These are phyloP conservation scores for Candoia aspera DNA, from an alignment of 2,113 vertebrate genomes.

Conservation along the genomic window DNA sequence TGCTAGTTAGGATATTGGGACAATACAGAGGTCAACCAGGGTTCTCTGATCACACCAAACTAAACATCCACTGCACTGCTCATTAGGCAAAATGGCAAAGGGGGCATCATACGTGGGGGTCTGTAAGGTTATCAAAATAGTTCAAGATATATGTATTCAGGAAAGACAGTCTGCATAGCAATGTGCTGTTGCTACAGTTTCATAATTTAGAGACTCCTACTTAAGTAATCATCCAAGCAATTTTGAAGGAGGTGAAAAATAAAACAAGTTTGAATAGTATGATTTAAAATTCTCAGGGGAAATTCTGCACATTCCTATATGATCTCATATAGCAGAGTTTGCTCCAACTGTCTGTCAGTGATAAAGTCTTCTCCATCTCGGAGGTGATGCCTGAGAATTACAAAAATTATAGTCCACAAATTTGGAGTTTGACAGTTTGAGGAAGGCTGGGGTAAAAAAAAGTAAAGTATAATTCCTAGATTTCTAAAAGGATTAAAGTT, in stretches of 20 bases:
- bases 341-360: neutral
- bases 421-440: neutral
- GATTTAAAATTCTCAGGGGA: neutral
- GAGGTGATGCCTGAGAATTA: neutral
- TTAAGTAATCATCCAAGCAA: neutral
- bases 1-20: neutral
- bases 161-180: neutral
- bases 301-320: neutral
- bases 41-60: neutral
- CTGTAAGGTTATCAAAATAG: neutral
- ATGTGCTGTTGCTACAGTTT: neutral
- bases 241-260: neutral
- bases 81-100: neutral
- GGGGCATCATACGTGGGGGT: too few relatives aligned
- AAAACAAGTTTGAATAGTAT: neutral
- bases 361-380: neutral
- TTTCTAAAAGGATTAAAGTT: neutral
- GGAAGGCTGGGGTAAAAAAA: neutral
- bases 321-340: neutral
- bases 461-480: neutral
- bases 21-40: neutral
- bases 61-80: neutral
- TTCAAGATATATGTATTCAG: neutral
- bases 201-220: neutral
- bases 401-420: neutral